Evolutionary conservation across 2,888 invertebrate species (phyloP).

Genomic region (Thereva nobilitata): DNA sequence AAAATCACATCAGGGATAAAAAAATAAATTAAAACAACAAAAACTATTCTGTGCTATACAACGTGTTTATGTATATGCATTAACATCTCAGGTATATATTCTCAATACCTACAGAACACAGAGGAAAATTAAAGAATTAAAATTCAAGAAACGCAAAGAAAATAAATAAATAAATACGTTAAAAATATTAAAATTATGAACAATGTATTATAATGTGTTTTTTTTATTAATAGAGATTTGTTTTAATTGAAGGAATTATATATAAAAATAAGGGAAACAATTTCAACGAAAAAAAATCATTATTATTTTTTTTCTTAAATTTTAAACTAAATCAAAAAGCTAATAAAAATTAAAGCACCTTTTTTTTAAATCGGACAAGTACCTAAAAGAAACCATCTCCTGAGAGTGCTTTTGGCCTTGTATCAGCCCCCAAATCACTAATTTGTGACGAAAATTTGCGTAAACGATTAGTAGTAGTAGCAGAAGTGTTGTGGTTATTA

Average conservation of each 20-base stretch:
- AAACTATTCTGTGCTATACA: slow-evolving; percentile 15
- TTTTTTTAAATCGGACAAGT: slow-evolving; percentile 36
- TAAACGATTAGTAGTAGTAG: slow-evolving; percentile 41
- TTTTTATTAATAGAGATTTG: too few relatives aligned
- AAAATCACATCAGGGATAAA: background rate
- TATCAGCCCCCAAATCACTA: slow-evolving; percentile 56
- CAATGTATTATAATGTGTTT: too few relatives aligned
- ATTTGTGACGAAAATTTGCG: slow-evolving; percentile 45
- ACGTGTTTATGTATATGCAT: slow-evolving; percentile 10
- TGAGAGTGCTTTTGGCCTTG: slow-evolving; percentile 58
- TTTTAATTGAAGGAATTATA: too few relatives aligned
- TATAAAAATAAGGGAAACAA: too few relatives aligned
- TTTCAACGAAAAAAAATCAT: too few relatives aligned
- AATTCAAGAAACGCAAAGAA: too few relatives aligned
- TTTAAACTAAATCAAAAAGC: slow-evolving; percentile 24
- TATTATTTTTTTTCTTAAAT: too few relatives aligned
- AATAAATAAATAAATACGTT: too few relatives aligned
- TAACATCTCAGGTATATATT: too few relatives aligned
- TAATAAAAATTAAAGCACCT: slow-evolving; percentile 36
- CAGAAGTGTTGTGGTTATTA: slow-evolving; percentile 40
- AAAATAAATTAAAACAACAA: background rate
- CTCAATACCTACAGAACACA: too few relatives aligned
- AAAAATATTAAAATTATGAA: too few relatives aligned
- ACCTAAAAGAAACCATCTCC: slow-evolving; percentile 59
- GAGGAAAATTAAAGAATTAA: too few relatives aligned